phyloP scores from a whole-genome alignment of 2,888 invertebrate genomes.

The Herminia tarsipennalis region DNA sequence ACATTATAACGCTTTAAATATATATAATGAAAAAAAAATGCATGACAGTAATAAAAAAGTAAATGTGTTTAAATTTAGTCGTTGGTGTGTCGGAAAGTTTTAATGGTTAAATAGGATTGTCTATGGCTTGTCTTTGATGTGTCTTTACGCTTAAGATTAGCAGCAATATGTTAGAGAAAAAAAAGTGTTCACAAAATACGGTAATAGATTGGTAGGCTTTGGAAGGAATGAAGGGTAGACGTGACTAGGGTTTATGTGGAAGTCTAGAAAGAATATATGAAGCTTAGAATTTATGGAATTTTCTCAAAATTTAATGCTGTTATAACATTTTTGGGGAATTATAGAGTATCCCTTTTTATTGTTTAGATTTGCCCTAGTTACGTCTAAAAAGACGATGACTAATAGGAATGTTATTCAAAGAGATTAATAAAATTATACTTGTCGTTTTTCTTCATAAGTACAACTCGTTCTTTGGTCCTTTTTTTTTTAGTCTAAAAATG shows the following conservation, averaged over 20 bases:
- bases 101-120: slow-evolving; percentile 36
- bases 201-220: slow-evolving; percentile 48
- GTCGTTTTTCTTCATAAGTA: background rate
- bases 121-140: slow-evolving; percentile 43
- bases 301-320: slow-evolving; percentile 25
- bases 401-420: slow-evolving; percentile 1
- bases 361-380: slow-evolving; percentile 27
- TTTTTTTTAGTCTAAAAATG: background rate
- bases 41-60: slow-evolving; percentile 36
- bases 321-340: slow-evolving; percentile 16
- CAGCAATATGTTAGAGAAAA: slow-evolving; percentile 60
- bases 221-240: slow-evolving; percentile 25
- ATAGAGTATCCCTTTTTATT: slow-evolving; percentile 15
- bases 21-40: slow-evolving; percentile 46
- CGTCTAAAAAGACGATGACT: slow-evolving; percentile 20
- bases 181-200: slow-evolving; percentile 64
- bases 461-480: background rate
- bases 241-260: slow-evolving; percentile 33
- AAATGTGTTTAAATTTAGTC: slow-evolving; percentile 49
- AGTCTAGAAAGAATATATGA: no score
- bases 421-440: background rate
- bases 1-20: slow-evolving; percentile 72
- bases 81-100: slow-evolving; percentile 64
- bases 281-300: slow-evolving; percentile 4
- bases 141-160: slow-evolving; percentile 65